Conservation (phyloP, 2,797 vertebrate species). For the Emys orbicularis region DNA sequence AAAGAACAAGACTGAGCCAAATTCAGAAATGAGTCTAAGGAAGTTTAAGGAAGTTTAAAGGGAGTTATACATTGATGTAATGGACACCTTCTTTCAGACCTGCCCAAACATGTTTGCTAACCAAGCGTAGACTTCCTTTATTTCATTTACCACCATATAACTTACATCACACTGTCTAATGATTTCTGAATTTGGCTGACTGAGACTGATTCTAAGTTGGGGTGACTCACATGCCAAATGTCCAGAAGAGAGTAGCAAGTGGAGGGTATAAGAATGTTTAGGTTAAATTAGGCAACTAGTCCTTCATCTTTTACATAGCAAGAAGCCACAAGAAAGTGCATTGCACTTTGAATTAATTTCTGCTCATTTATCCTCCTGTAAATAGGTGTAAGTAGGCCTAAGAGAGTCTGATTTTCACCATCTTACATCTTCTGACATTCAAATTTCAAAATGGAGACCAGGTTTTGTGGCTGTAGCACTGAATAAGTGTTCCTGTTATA, state of each 20-base stretch:
- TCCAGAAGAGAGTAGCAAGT: not conserved
- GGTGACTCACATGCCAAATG: not conserved
- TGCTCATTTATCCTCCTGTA: not conserved
- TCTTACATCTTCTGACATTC: conserved; percentile 14
- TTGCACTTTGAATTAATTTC: not conserved
- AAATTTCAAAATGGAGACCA: not conserved
- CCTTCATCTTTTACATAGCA: not conserved
- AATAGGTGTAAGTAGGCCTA: not conserved
- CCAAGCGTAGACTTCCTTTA: not conserved
- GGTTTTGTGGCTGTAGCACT: fast-evolving
- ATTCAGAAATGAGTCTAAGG: not conserved
- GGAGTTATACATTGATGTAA: not conserved
- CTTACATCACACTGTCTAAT: not conserved
- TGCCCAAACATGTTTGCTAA: not conserved
- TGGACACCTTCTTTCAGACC: not conserved
- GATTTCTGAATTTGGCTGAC: not conserved
- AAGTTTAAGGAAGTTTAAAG: not conserved
- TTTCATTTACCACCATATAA: not conserved
- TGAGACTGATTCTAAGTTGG: not conserved
- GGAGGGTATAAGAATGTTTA: not conserved
- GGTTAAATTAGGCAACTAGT: not conserved
- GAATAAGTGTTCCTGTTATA: conserved; percentile 8
- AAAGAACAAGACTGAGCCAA: not conserved
- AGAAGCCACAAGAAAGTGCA: not conserved
- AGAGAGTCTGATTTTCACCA: not conserved